Conservation (phyloP, 2,113 vertebrate species). For the Podarcis raffonei region DNA sequence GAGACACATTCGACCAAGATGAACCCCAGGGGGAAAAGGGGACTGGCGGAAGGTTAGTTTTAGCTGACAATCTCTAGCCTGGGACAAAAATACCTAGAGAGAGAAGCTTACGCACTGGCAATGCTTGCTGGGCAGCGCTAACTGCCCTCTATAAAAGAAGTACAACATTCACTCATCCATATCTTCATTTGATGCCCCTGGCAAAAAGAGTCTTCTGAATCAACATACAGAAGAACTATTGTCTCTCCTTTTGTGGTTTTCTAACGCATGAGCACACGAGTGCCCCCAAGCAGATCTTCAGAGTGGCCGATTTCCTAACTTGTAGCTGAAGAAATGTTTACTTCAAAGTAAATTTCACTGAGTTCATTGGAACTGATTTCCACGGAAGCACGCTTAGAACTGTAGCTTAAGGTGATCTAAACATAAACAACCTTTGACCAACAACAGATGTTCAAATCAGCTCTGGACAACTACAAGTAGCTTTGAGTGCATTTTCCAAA, state of each 20-base stretch:
- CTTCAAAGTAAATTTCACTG: neutral
- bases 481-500: neutral
- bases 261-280: neutral
- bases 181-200: neutral
- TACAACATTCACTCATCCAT: neutral
- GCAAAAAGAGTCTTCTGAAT: neutral
- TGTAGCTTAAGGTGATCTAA: neutral
- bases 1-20: neutral
- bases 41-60: neutral
- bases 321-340: neutral
- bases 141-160: neutral
- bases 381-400: neutral
- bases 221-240: neutral
- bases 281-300: neutral
- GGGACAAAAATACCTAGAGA: neutral
- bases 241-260: neutral
- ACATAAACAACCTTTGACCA: neutral
- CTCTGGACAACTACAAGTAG: neutral
- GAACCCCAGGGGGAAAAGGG: neutral
- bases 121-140: neutral
- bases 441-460: neutral
- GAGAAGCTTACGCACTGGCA: neutral
- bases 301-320: neutral
- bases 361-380: neutral
- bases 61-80: neutral